These are phyloP conservation scores for Neodontobutis hainanensis DNA, from an alignment of 2,113 vertebrate genomes.

Conservation along the genomic window DNA sequence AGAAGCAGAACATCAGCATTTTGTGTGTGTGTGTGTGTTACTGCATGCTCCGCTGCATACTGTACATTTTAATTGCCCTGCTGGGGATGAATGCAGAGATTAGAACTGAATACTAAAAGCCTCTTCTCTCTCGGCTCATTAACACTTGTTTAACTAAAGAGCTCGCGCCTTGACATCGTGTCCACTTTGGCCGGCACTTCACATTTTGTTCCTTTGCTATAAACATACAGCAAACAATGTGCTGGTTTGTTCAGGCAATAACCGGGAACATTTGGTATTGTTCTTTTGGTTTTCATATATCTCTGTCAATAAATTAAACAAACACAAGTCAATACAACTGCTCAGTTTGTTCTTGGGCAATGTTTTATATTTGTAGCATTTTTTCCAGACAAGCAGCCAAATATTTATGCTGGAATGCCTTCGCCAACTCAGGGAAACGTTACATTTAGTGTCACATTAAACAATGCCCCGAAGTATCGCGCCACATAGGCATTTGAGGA, in stretches of 20 bases:
- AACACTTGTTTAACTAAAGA: conserved; percentile 26
- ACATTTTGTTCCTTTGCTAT: conserved; percentile 12
- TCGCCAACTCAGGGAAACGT: conserved; percentile 13
- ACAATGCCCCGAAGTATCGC: conserved; percentile 21
- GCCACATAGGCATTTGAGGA: conserved; percentile 55
- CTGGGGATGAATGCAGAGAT: background rate
- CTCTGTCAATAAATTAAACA: background rate
- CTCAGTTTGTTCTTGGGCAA: background rate
- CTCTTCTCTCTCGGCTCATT: conserved; percentile 18
- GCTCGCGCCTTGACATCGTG: conserved; percentile 8
- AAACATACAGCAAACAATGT: conserved; percentile 7
- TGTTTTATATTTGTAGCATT: conserved; percentile 4
- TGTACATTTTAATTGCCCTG: conserved; percentile 14
- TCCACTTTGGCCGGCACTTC: conserved; percentile 12
- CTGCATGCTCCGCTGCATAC: background rate
- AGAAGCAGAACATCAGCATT: background rate
- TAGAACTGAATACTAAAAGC: conserved; percentile 8
- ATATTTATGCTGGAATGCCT: conserved; percentile 24
- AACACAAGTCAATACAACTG: background rate
- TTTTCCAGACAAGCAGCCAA: conserved; percentile 25
- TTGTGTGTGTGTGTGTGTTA: background rate
- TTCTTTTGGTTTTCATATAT: conserved; percentile 4
- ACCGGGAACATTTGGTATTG: background rate
- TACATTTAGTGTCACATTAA: conserved; percentile 24
- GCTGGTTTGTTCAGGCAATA: background rate